phyloP scores from a whole-genome alignment of 1,140 invertebrate species.

The Heliconius nattereri region DNA sequence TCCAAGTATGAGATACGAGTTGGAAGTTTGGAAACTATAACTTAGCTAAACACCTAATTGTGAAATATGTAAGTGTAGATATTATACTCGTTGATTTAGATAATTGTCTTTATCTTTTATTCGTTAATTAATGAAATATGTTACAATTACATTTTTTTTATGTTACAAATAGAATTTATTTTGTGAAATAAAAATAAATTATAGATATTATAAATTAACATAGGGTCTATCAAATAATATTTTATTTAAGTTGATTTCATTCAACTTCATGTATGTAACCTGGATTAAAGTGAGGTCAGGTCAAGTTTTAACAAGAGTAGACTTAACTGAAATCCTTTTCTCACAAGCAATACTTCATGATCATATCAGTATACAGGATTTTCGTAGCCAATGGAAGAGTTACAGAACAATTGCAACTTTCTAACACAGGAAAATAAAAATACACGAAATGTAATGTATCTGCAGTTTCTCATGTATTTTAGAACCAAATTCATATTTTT shows the following conservation, averaged over 20 bases:
- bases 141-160: too few species aligned
- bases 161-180: too few species aligned
- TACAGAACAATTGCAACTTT: conserved; percentile 27
- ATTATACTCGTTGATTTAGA: neutral
- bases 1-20: neutral
- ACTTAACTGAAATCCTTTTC: neutral
- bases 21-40: neutral
- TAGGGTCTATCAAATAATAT: too few species aligned
- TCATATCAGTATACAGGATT: conserved; percentile 21
- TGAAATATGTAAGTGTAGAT: neutral
- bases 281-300: neutral
- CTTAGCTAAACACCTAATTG: neutral
- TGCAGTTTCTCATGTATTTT: neutral
- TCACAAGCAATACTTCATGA: conserved; percentile 7
- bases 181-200: too few species aligned
- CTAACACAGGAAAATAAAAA: neutral
- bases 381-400: conserved; percentile 22
- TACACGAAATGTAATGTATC: neutral
- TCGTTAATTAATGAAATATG: too few species aligned
- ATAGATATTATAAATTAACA: too few species aligned
- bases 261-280: too few species aligned
- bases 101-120: neutral
- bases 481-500: neutral
- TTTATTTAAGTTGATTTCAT: too few species aligned
- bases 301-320: neutral